Evolutionary conservation across 2,113 vertebrate species (phyloP).

Genomic region (Rhynchopsitta pachyrhyncha): DNA sequence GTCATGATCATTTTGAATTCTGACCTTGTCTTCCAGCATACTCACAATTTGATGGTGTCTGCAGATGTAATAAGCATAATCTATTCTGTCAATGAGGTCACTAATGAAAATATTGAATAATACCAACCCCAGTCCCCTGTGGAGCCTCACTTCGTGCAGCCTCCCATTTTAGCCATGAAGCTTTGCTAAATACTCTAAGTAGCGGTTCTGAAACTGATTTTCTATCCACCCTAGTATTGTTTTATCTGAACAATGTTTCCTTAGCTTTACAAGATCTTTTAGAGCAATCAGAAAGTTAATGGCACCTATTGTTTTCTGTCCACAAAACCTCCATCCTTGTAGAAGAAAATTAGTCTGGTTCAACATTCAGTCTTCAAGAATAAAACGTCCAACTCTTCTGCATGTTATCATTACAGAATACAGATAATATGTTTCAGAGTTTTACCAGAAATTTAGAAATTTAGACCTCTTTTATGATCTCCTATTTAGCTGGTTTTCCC

Average conservation of each 20-base stretch:
- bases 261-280: background rate
- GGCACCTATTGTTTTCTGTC: background rate
- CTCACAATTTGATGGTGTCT: background rate
- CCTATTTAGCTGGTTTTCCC: background rate
- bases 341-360: background rate
- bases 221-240: background rate
- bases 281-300: background rate
- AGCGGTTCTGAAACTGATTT: background rate
- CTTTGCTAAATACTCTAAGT: background rate
- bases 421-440: background rate
- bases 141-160: background rate
- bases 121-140: background rate
- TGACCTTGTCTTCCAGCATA: background rate
- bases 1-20: background rate
- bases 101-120: conserved; percentile 1
- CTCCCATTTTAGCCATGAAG: background rate
- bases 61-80: background rate
- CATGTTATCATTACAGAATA: background rate
- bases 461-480: background rate
- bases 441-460: background rate
- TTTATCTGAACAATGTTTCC: background rate
- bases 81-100: background rate
- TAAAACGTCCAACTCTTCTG: background rate
- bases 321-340: background rate
- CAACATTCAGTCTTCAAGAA: background rate